Conservation (phyloP, 2,888 invertebrate species). For the Napeogenes inachia region DNA sequence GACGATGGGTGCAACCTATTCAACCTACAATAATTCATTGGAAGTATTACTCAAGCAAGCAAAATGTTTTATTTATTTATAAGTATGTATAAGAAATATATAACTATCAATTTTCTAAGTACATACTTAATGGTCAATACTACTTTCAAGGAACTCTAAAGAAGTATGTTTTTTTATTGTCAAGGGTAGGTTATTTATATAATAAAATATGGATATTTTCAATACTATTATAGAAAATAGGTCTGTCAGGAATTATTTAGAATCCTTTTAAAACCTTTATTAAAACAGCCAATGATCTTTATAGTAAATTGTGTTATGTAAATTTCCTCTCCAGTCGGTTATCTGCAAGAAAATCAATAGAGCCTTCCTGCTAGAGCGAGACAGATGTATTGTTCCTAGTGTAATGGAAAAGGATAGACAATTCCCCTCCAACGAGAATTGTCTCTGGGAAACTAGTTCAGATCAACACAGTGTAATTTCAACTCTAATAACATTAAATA, state of each 20-base stretch:
- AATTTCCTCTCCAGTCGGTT: conserved; percentile 45
- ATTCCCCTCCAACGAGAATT: conserved; percentile 36
- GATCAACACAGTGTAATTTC: conserved; percentile 17
- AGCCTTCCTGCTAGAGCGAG: conserved; percentile 34
- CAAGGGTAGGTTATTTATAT: no score
- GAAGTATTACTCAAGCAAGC: no score
- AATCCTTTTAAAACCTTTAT: conserved; percentile 11
- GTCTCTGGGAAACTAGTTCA: conserved; percentile 44
- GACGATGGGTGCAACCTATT: no score
- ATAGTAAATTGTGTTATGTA: conserved; percentile 52
- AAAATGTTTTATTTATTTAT: no score
- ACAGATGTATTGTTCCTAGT: conserved; percentile 24
- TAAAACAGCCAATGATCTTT: conserved; percentile 28
- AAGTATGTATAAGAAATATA: no score
- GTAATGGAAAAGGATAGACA: conserved; percentile 34
- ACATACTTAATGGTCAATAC: no score
- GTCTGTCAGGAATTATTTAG: background rate
- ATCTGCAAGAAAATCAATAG: conserved; percentile 61
- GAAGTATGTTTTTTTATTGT: no score
- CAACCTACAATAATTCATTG: no score
- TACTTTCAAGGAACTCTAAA: no score
- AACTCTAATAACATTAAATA: conserved; percentile 3
- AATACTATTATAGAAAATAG: background rate
- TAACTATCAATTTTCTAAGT: no score
- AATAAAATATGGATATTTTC: no score